Conservation (phyloP, 2,113 vertebrate species). For the Rafetus swinhoei region DNA sequence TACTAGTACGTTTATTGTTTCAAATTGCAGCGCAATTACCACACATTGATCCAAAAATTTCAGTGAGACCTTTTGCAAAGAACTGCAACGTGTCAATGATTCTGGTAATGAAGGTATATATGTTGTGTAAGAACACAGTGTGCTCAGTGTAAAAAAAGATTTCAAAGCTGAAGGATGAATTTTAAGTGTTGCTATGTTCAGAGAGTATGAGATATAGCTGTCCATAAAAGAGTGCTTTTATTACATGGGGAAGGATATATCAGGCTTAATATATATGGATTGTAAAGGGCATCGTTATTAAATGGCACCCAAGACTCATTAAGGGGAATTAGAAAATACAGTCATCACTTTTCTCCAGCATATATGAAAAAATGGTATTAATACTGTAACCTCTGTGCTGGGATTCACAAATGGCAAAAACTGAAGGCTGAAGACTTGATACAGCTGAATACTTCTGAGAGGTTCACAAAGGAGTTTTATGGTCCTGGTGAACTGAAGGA, state of each 20-base stretch:
- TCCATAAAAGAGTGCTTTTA: background rate
- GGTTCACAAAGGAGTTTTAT: background rate
- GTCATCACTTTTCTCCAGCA: background rate
- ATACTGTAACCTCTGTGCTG: background rate
- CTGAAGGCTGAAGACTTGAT: background rate
- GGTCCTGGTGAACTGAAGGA: background rate
- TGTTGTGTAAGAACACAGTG: background rate
- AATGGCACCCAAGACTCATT: background rate
- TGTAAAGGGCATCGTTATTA: background rate
- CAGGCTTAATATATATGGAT: background rate
- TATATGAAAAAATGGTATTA: background rate
- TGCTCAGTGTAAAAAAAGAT: background rate
- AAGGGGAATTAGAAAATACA: background rate
- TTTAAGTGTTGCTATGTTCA: background rate
- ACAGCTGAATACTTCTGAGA: rapidly evolving
- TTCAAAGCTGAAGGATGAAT: background rate
- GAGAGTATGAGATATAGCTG: background rate
- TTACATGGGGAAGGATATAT: background rate
- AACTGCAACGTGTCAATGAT: background rate
- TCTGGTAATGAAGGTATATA: background rate
- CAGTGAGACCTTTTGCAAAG: background rate
- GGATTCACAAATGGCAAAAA: background rate
- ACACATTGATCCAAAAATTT: background rate
- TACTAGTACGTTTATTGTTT: background rate
- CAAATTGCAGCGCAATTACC: background rate